Percentiles rank a stretch among this genome's conserved stretches.
Evolutionary conservation across 2,113 vertebrate species (phyloP).

Genomic region (Hemichromis elongatus): DNA sequence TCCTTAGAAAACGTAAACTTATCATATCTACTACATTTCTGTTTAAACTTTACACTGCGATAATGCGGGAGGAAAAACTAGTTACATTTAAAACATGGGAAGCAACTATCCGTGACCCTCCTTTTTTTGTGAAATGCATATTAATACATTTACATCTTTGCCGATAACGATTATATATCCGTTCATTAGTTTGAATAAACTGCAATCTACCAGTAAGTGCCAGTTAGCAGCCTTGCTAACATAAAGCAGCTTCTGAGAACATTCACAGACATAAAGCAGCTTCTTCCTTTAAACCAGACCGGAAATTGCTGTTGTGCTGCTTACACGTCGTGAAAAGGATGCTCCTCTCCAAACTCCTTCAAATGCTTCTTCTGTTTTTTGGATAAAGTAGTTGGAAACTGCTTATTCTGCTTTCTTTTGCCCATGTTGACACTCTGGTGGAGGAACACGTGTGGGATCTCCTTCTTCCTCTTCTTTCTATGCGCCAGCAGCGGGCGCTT

Average conservation of each 20-base stretch:
- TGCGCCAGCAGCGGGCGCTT: fast-evolving
- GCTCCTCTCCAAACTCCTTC: slow-evolving; percentile 90
- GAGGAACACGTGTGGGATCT: slow-evolving; percentile 22
- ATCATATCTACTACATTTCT: background rate
- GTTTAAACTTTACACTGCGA: background rate
- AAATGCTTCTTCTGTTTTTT: slow-evolving; percentile 91
- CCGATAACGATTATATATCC: background rate
- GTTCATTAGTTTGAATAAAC: background rate
- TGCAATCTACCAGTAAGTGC: background rate
- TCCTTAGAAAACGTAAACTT: background rate
- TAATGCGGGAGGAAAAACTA: background rate
- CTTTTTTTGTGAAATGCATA: background rate
- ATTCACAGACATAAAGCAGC: background rate
- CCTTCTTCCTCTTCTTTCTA: background rate
- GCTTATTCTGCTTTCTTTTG: slow-evolving; percentile 66
- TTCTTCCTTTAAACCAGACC: no score
- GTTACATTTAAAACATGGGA: background rate
- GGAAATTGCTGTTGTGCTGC: background rate
- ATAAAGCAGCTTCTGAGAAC: background rate
- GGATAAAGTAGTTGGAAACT: slow-evolving; percentile 69
- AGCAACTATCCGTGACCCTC: background rate
- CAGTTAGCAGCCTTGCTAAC: slow-evolving; percentile 4
- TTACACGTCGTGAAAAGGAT: slow-evolving; percentile 87
- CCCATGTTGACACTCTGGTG: slow-evolving; percentile 72
- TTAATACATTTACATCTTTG: background rate